Evolutionary conservation across 1,140 invertebrate species (phyloP).

Genomic region (Sycophaga agraensis): DNA sequence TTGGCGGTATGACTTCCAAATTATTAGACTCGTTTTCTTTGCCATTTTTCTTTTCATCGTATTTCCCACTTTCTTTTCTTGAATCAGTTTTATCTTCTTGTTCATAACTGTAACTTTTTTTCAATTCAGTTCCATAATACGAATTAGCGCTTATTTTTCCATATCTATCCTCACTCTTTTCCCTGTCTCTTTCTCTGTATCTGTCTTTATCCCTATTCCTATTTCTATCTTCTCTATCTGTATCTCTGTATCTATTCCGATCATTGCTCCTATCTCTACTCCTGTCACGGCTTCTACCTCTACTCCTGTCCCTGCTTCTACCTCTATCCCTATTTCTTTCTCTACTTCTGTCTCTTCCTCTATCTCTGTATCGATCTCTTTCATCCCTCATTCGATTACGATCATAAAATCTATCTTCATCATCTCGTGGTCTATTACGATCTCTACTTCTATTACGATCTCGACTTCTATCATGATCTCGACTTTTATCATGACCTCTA

Average conservation of each 20-base stretch:
- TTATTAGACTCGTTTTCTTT: conserved; percentile 30
- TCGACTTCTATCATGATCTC: neutral
- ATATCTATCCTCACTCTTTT: conserved; percentile 22
- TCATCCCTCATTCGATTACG: neutral
- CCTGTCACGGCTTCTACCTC: conserved; percentile 1
- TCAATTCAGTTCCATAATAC: conserved; percentile 33
- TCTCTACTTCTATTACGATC: neutral
- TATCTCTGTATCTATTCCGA: conserved; percentile 1
- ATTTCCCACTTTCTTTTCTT: conserved; percentile 8
- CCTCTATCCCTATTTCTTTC: neutral
- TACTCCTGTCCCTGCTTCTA: neutral
- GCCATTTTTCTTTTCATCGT: conserved; percentile 26
- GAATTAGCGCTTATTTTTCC: conserved; percentile 31
- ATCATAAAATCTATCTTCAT: neutral
- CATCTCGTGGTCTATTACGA: neutral
- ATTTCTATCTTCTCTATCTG: neutral
- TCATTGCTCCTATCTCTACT: conserved; percentile 1
- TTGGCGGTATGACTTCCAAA: conserved; percentile 35
- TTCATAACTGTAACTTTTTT: conserved; percentile 12
- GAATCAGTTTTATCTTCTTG: conserved; percentile 19
- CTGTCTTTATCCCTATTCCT: neutral
- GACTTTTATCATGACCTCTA: neutral
- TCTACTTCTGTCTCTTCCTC: neutral
- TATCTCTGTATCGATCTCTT: neutral
- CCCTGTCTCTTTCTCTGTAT: neutral